These are phyloP conservation scores for Tinea pellionella DNA, from an alignment of 2,888 invertebrate species.

Conservation along the genomic window DNA sequence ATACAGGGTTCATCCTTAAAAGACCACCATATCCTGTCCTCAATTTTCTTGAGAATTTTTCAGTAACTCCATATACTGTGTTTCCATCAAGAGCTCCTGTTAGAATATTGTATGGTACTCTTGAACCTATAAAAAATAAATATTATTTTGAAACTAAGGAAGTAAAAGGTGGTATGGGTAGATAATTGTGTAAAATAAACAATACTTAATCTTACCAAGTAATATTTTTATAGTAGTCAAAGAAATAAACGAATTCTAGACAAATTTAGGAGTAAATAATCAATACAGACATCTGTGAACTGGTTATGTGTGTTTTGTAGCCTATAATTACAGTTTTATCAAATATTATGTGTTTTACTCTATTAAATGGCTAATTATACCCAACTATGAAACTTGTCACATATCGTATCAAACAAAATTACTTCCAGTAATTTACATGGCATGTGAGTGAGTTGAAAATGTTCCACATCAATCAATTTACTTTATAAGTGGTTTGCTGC, in stretches of 20 bases:
- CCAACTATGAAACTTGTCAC: constrained; percentile 7
- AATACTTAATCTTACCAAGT: too few relatives aligned
- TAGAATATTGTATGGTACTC: constrained; percentile 86
- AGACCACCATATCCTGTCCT: constrained; percentile 85
- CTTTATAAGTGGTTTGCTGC: background rate
- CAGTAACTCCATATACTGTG: constrained; percentile 89
- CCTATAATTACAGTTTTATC: too few relatives aligned
- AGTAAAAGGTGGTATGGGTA: too few relatives aligned
- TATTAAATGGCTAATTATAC: constrained; percentile 1
- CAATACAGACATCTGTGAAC: too few relatives aligned
- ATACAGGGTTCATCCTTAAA: constrained; percentile 89
- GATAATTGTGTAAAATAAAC: too few relatives aligned
- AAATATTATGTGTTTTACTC: background rate
- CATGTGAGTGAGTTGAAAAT: constrained; percentile 10
- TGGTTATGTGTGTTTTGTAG: too few relatives aligned
- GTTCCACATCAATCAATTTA: constrained; percentile 11
- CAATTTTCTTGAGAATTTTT: constrained; percentile 83
- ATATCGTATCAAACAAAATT: constrained; percentile 7
- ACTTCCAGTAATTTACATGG: constrained; percentile 1
- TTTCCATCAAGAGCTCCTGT: constrained; percentile 90
- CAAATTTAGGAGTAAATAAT: too few relatives aligned
- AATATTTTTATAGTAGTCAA: too few relatives aligned
- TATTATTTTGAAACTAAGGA: background rate
- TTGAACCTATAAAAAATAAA: constrained; percentile 72
- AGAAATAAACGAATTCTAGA: too few relatives aligned